Evolutionary conservation across 2,888 invertebrate species (phyloP), one percentile per base, ranked within the genome.

Genomic region (Drosophila quasianomalipes): DNA sequence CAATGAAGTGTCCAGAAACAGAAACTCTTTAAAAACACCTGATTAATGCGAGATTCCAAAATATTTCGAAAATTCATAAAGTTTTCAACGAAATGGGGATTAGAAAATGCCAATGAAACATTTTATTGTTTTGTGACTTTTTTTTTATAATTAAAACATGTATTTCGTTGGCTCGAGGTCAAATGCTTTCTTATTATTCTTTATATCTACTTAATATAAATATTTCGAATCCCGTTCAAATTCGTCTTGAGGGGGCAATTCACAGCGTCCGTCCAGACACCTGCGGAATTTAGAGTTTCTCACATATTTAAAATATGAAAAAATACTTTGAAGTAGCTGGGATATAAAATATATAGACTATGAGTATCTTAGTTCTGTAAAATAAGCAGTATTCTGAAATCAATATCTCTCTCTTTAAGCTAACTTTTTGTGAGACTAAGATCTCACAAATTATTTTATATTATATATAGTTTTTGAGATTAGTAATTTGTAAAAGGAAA

Each of bases 1-100:
- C 28, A 19, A 26, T 5, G 33, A 30, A 12, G 26, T 70, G 58
- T 30, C 52, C 12, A 6, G 62, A 59, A 60, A 30, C 28, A 30
- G 31, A 47, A 66, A 26, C 63, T 16, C 57, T 10, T 2, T 14
- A 0, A 35, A 53, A 57, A 35, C 19, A 19, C 10, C 2, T 9
- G 14, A 14, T 4, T 22, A 54, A 10, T 35, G 3, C 3, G 0
- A 28, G 12, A 28, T 39, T 39, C 16, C 4, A 16, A 19, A 19
- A 6, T 26, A 55, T 37, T 30, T 52, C 12, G 31, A 14, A n/a
- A 30, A 31, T 7, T 0, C 6, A 22, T 31, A 16, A 5, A 12
- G 10, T 30, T 4, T 16, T 28, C 4, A 51, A 12, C 16, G 2
- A 47, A 44, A 12, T 5, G 12, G 5, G 3, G 12, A 44, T n/a